Evolutionary conservation across 2,888 invertebrate genomes (phyloP), one percentile per base, ranked within the genome.

Genomic region (Drosophila colorata): DNA sequence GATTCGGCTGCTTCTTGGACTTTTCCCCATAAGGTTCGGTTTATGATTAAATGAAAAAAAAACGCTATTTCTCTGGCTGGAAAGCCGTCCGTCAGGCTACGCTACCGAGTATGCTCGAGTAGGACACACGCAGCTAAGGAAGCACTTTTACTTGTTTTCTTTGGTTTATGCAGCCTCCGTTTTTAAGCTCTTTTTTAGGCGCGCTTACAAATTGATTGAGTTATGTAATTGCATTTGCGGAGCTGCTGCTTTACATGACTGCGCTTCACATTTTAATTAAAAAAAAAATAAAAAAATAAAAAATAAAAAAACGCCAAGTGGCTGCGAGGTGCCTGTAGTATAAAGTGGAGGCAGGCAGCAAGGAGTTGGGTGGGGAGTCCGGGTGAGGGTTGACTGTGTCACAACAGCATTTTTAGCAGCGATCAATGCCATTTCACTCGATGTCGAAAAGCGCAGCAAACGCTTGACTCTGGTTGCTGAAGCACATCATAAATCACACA

Each of bases 201-300:
- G 64, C 58, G 66, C 75, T 78, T 85, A 90, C 90, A 90, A 90
- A 90, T 88, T 90, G 90, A 90, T 90, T 90, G 90, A 90, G 88
- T 89, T 90, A 89, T 89, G 87, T 90, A 90, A 90, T 87, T 90
- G 88, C 72, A 49, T 55, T 63, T 66, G 46, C 53, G 67, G 63
- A 55, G 47, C 63, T 67, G 67, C 69, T 71, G 64, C 73, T 77
- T 85, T 83, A 82, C 83, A 77, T 88, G 83, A 67, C 77, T 80
- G 83, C 69, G 69, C 84, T 87, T 83, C 79, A 84, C 81, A 73
- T 74, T 84, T 88, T 85, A 85, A 88, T 85, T 86, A 85, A 85
- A 80, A 70, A 51, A 6, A 31, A 4, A 31, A 11, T 9, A 31
- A 3, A 85, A 80, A 70, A 51, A 6, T 9, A 4, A 31, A 11